These are phyloP conservation scores for Dione juno DNA, from an alignment of 2,888 invertebrate genomes.

Conservation along the genomic window DNA sequence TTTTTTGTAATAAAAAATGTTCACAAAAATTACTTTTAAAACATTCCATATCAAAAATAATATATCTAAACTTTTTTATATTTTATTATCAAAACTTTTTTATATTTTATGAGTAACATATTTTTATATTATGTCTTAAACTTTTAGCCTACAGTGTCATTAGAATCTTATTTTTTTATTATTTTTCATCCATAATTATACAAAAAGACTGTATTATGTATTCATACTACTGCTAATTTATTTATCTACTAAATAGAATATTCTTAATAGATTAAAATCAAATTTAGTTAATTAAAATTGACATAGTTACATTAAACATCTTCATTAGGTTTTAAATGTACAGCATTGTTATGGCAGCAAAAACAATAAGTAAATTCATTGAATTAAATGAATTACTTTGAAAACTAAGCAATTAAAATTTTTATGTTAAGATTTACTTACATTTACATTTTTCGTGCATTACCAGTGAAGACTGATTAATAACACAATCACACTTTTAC, in stretches of 20 bases:
- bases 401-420: not conserved
- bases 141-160: no score
- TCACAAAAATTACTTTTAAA: no score
- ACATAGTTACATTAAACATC: constrained; percentile 6
- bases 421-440: not conserved
- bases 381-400: not conserved
- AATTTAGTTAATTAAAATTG: constrained; percentile 10
- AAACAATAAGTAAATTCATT: not conserved
- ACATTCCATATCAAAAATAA: no score
- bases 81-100: no score
- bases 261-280: not conserved
- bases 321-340: not conserved
- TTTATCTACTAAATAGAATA: not conserved
- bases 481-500: no score
- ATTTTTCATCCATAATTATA: not conserved
- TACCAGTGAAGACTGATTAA: no score
- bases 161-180: no score
- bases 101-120: no score
- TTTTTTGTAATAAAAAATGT: no score
- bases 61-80: no score
- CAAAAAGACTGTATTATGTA: not conserved
- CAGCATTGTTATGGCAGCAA: not conserved
- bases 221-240: not conserved
- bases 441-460: not conserved
- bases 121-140: no score